Conservation (phyloP, 92 coral and sea anemone species). For the Umimayanthus kanabou region DNA sequence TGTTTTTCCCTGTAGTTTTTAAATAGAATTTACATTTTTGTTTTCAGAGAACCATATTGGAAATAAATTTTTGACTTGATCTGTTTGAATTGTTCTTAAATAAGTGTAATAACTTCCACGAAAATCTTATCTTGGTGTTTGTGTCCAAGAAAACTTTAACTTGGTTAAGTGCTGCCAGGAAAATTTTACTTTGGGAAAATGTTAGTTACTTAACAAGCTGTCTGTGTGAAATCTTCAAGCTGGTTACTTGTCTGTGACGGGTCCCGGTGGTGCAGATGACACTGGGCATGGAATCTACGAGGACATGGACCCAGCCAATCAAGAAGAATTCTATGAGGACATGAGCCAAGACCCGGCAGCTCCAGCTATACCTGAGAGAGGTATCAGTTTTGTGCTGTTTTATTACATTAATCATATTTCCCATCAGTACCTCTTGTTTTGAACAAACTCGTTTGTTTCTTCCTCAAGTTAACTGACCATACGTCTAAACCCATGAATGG, state of each 20-base stretch:
- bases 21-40: too few species aligned
- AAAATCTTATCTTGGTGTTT: background rate
- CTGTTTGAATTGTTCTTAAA: background rate
- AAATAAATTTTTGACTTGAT: too few species aligned
- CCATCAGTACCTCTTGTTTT: background rate
- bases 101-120: background rate
- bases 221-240: background rate
- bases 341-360: conserved; percentile 6
- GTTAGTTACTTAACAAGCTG: background rate
- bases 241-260: background rate
- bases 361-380: background rate
- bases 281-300: conserved; percentile 2
- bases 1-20: too few species aligned
- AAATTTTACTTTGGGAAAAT: too few species aligned
- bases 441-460: background rate
- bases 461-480: background rate
- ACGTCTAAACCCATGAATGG: too few species aligned
- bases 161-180: too few species aligned
- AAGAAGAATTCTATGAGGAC: conserved; percentile 1
- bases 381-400: background rate
- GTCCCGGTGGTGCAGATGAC: background rate
- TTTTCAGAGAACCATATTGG: too few species aligned
- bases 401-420: background rate
- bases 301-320: background rate
- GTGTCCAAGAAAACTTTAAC: too few species aligned